phyloP scores from a whole-genome alignment of 2,888 invertebrate species.

The Standfussiana lucernea region DNA sequence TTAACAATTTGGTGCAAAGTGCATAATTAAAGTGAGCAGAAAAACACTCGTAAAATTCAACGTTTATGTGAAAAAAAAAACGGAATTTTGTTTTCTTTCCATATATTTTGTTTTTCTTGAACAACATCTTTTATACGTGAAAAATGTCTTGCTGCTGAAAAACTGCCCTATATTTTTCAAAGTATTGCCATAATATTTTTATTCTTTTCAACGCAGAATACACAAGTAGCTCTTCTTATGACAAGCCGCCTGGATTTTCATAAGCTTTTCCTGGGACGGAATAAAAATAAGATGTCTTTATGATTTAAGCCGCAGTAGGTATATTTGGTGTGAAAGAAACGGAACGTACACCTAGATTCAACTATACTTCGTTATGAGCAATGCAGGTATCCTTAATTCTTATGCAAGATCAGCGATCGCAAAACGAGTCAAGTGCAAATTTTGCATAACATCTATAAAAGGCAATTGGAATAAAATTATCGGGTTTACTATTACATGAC shows the following conservation, averaged over 20 bases:
- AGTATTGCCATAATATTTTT: not conserved
- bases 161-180: not conserved
- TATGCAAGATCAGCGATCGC: slow-evolving; percentile 6
- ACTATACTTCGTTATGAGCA: not conserved
- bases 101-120: too few relatives aligned
- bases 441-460: slow-evolving; percentile 6
- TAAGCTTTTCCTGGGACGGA: not conserved
- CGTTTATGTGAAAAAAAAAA: not conserved
- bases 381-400: slow-evolving; percentile 1
- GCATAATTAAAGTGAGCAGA: not conserved
- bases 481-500: slow-evolving; percentile 18
- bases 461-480: slow-evolving; percentile 33
- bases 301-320: not conserved
- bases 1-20: not conserved
- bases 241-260: not conserved
- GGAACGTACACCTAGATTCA: not conserved
- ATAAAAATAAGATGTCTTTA: not conserved
- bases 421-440: slow-evolving; percentile 20
- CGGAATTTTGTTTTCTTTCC: too few relatives aligned
- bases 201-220: not conserved
- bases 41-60: not conserved
- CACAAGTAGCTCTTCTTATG: not conserved
- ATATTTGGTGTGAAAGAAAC: not conserved
- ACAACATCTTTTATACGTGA: not conserved
- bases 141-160: not conserved